Conservation (phyloP, 64 coral and sea anemone species). For the Porites lutea region DNA sequence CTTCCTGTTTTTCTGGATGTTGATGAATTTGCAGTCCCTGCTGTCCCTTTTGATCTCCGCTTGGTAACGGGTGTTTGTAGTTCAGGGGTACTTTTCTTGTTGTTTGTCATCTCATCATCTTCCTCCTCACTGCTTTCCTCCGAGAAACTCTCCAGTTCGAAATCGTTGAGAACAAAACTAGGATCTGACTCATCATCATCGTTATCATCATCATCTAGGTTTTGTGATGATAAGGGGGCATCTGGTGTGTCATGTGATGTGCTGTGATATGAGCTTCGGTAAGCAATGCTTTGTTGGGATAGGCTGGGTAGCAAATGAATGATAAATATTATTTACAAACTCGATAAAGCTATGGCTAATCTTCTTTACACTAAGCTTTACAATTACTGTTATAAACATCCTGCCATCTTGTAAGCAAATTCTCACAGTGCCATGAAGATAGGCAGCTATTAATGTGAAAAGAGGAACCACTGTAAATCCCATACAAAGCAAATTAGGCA, state of each 20-base stretch:
- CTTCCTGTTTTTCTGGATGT: neutral
- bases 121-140: conserved; percentile 63
- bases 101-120: conserved; percentile 2
- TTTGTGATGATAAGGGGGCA: neutral
- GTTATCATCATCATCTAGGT: conserved; percentile 10
- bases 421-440: too few species aligned
- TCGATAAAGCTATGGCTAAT: too few species aligned
- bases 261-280: conserved; percentile 12
- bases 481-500: too few species aligned
- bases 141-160: conserved; percentile 34
- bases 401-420: too few species aligned
- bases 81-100: neutral
- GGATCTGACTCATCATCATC: conserved; percentile 45
- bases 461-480: too few species aligned
- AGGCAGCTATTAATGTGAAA: too few species aligned
- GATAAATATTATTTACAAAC: too few species aligned
- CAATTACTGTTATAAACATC: too few species aligned
- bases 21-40: neutral
- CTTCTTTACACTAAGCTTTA: too few species aligned
- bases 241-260: conserved; percentile 5
- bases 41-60: neutral
- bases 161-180: conserved; percentile 8
- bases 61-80: neutral
- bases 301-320: neutral
- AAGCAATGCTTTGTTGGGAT: neutral